A percentile compares a stretch with the other conserved stretches of the same genome.
These are phyloP conservation scores for Lepidotrigona ventralis DNA, from an alignment of 1,140 invertebrate genomes.

Conservation along the genomic window DNA sequence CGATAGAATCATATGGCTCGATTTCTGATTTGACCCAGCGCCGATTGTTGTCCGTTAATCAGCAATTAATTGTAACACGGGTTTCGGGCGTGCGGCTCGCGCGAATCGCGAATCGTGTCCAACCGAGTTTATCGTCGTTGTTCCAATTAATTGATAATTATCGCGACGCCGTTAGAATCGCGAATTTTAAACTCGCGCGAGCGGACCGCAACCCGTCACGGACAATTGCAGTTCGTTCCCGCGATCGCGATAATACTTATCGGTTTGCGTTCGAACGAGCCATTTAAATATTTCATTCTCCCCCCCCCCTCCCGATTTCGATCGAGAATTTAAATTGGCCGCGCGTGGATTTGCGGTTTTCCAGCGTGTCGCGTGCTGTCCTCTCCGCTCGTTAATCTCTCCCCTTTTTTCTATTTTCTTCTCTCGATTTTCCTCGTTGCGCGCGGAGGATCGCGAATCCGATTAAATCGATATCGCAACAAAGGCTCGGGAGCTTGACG, in stretches of 20 bases:
- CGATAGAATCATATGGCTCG: constrained; percentile 58
- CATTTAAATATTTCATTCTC: constrained; percentile 24
- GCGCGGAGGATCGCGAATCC: not conserved
- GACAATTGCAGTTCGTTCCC: not conserved
- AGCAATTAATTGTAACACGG: constrained; percentile 57
- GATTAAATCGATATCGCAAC: not conserved
- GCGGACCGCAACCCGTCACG: not conserved
- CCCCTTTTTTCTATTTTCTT: not conserved
- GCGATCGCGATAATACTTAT: constrained; percentile 18
- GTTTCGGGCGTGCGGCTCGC: not conserved
- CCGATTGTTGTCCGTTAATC: constrained; percentile 59
- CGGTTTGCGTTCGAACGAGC: not conserved
- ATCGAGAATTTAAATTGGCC: constrained; percentile 5
- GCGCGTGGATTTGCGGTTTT: not conserved
- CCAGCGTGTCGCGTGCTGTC: not conserved
- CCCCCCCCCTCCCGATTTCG: not conserved
- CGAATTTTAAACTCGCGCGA: constrained; percentile 21
- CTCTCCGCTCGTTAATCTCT: not conserved
- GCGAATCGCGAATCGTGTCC: constrained; percentile 5
- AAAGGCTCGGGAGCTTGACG: no score
- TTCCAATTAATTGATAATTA: constrained; percentile 40
- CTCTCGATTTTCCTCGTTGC: not conserved
- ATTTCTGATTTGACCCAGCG: constrained; percentile 44
- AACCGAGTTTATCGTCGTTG: constrained; percentile 18
- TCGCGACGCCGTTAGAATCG: not conserved